phyloP scores from a whole-genome alignment of 2,797 vertebrate species.

The Pogonophryne albipinna region DNA sequence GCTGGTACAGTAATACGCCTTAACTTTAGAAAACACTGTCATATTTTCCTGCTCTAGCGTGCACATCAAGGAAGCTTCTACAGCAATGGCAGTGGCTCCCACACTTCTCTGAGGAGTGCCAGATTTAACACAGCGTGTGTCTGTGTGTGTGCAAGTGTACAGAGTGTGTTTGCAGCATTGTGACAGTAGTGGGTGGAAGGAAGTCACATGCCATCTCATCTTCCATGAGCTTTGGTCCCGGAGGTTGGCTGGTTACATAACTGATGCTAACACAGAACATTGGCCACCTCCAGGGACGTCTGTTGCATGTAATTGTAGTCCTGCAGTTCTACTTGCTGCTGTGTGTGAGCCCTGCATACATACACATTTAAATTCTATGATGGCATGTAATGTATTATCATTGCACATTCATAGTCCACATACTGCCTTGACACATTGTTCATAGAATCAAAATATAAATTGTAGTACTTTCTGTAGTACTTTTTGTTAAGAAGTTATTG shows the following conservation, averaged over 20 bases:
- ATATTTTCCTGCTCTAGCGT: slow-evolving; percentile 36
- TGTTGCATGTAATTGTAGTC: slow-evolving; percentile 48
- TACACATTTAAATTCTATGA: neutral
- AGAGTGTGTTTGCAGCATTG: slow-evolving; percentile 50
- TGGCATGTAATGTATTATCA: neutral
- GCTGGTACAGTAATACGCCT: slow-evolving; percentile 30
- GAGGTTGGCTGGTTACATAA: slow-evolving; percentile 79
- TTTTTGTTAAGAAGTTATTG: neutral
- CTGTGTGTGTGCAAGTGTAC: slow-evolving; percentile 26
- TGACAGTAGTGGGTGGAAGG: slow-evolving; percentile 76
- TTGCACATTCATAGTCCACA: slow-evolving; percentile 4
- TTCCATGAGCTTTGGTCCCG: slow-evolving; percentile 75
- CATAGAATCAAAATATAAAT: neutral
- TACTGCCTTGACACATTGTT: neutral
- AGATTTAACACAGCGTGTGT: slow-evolving; percentile 61
- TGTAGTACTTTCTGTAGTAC: neutral
- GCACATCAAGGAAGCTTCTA: slow-evolving; percentile 45
- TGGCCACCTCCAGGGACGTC: slow-evolving; percentile 67
- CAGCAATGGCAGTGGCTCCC: slow-evolving; percentile 42
- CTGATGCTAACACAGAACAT: slow-evolving; percentile 65
- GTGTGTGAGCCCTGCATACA: slow-evolving; percentile 1
- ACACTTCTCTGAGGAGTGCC: slow-evolving; percentile 59
- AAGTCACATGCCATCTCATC: slow-evolving; percentile 80
- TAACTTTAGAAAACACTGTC: slow-evolving; percentile 48
- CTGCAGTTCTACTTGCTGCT: slow-evolving; percentile 57